phyloP scores from a whole-genome alignment of 30 jellyfish, hydroid and myxozoan genomes.

The Aurelia sp. region DNA sequence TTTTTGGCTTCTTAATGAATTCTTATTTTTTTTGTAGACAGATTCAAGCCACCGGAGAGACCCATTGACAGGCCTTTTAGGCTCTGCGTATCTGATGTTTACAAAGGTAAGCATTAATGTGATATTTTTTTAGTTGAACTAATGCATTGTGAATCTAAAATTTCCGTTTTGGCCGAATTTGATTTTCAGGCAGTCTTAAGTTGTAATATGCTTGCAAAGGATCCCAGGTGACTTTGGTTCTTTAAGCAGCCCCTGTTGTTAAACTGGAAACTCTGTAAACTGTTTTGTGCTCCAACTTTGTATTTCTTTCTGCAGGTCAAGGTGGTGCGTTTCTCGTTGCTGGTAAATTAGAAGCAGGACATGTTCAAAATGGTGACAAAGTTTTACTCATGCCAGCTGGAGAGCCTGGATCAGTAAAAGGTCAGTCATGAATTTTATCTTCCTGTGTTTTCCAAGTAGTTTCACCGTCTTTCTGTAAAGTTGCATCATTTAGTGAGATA shows the following conservation, averaged over 20 bases:
- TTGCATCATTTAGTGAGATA: too few species aligned
- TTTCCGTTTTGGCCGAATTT: too few species aligned
- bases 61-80: conserved; percentile 97
- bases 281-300: background rate
- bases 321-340: conserved; percentile 97
- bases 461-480: too few species aligned
- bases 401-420: conserved; percentile 86
- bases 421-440: conserved; percentile 20
- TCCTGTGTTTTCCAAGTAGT: too few species aligned
- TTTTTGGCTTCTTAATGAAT: background rate
- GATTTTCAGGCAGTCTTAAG: too few species aligned
- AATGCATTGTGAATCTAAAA: too few species aligned
- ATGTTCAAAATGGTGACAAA: conserved; percentile 84
- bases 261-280: too few species aligned
- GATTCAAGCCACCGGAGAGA: conserved; percentile 82
- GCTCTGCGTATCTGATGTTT: conserved; percentile 91
- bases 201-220: too few species aligned
- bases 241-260: too few species aligned
- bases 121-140: too few species aligned
- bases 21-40: conserved; percentile 38
- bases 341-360: conserved; percentile 96
- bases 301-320: background rate
- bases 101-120: conserved; percentile 65
- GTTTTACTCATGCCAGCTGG: conserved; percentile 94
- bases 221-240: too few species aligned